These are phyloP conservation scores for Nothoprocta pentlandii DNA, from an alignment of 2,113 vertebrate genomes.

Conservation along the genomic window DNA sequence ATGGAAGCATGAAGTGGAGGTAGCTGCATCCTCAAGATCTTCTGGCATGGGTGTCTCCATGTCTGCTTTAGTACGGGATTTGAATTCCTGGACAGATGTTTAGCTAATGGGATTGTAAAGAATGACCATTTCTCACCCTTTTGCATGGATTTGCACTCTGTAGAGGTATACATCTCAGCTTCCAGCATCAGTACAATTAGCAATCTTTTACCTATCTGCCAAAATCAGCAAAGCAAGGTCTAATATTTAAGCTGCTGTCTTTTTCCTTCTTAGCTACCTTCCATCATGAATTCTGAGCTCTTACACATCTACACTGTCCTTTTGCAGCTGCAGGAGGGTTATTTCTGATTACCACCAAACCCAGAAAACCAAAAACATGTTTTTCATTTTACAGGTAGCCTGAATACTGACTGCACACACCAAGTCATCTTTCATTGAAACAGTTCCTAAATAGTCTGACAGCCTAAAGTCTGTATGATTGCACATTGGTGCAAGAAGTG, in stretches of 20 bases:
- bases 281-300: neutral
- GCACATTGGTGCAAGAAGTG: neutral
- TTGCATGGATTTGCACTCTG: neutral
- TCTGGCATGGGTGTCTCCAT: neutral
- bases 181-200: neutral
- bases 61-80: neutral
- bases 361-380: neutral
- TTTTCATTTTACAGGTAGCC: slow-evolving; percentile 48
- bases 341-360: neutral
- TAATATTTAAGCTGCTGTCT: neutral
- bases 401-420: neutral
- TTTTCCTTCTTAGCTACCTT: neutral
- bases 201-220: neutral
- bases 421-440: neutral
- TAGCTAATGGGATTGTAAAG: neutral
- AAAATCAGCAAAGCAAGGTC: neutral
- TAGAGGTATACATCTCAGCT: neutral
- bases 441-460: neutral
- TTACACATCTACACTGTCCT: neutral
- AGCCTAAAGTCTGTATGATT: neutral
- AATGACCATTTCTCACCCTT: slow-evolving; percentile 7
- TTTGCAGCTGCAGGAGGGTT: neutral
- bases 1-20: neutral
- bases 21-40: neutral
- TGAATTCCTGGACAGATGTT: slow-evolving; percentile 7